These are phyloP conservation scores for Cyanistes caeruleus DNA, from an alignment of 2,113 vertebrate genomes.

Conservation along the genomic window DNA sequence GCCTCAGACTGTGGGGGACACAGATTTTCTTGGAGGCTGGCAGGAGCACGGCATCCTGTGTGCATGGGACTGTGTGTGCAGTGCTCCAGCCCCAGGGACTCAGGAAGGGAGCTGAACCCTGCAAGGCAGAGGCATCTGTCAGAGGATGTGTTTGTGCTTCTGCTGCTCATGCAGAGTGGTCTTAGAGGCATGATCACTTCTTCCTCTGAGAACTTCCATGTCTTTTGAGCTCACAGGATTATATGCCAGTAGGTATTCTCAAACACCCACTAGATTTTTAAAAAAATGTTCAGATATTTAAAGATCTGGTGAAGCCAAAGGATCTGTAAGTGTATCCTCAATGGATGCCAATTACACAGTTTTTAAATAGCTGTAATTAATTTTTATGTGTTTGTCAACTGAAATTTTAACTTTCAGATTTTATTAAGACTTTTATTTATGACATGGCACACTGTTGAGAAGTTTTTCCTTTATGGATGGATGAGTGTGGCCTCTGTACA, in stretches of 20 bases:
- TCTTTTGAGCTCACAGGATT: not conserved
- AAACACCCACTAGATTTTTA: not conserved
- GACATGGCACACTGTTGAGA: not conserved
- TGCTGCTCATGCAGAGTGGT: not conserved
- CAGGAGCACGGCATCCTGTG: accelerated
- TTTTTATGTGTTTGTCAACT: not conserved
- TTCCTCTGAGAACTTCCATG: not conserved
- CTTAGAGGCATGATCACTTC: not conserved
- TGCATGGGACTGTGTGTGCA: accelerated
- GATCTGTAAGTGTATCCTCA: not conserved
- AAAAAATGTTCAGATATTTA: not conserved
- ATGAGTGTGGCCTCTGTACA: not conserved
- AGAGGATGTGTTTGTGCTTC: not conserved
- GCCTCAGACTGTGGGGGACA: not conserved
- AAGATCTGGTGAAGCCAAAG: not conserved
- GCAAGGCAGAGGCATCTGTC: not conserved
- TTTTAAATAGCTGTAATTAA: not conserved
- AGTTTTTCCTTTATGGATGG: not conserved
- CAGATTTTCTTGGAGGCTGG: accelerated
- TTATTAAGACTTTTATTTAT: not conserved
- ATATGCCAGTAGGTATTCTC: not conserved
- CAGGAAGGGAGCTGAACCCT: not conserved
- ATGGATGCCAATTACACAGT: not conserved
- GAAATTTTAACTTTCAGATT: not conserved
- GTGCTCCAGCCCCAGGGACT: accelerated